These are phyloP conservation scores for Eulacestoma nigropectus DNA, from an alignment of 2,113 vertebrate genomes.

Conservation along the genomic window DNA sequence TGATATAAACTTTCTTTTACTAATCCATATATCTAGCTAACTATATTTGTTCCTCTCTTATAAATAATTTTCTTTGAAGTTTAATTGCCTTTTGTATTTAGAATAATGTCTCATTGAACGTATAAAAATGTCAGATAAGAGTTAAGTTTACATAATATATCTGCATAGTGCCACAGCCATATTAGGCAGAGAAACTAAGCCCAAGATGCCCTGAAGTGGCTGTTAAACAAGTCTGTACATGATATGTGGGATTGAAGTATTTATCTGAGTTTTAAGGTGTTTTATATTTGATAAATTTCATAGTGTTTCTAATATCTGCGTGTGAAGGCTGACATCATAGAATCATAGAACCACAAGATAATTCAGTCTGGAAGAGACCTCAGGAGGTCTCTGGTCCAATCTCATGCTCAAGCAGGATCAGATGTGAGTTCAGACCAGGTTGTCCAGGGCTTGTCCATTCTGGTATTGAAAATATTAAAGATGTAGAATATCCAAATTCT, in stretches of 20 bases:
- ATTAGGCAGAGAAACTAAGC: neutral
- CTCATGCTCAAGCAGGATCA: neutral
- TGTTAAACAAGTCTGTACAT: neutral
- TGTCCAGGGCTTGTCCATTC: neutral
- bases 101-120: neutral
- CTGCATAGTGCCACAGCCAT: neutral
- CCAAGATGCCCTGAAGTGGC: neutral
- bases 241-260: neutral
- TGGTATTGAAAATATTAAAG: neutral
- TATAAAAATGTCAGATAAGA: neutral
- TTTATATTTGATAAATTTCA: neutral
- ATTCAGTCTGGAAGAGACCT: neutral
- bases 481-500: neutral
- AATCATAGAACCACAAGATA: neutral
- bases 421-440: neutral
- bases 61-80: neutral
- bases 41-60: neutral
- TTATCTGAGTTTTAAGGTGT: neutral
- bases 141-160: neutral
- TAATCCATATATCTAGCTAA: neutral
- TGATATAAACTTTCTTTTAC: neutral
- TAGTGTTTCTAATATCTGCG: neutral
- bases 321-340: neutral
- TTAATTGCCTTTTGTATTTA: neutral
- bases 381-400: neutral